Percentiles rank a stretch among this genome's conserved stretches.
These are phyloP conservation scores for Notiomystis cincta DNA, from an alignment of 2,113 vertebrate genomes.

Conservation along the genomic window DNA sequence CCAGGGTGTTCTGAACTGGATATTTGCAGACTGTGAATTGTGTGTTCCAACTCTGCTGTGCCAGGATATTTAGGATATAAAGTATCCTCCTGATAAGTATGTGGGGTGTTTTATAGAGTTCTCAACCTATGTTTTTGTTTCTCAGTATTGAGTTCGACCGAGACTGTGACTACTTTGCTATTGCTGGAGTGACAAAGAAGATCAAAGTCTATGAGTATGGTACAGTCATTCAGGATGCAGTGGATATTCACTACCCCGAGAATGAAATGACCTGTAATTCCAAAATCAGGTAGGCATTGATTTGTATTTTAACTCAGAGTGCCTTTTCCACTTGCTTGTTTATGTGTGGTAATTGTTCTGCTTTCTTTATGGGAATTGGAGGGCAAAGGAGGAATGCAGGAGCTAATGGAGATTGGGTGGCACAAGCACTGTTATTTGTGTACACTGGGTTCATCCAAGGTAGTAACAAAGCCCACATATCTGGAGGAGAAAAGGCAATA, in stretches of 20 bases:
- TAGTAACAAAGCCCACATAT: fast-evolving
- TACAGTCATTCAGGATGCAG: constrained; percentile 98
- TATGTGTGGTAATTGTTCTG: neutral
- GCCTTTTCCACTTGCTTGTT: neutral
- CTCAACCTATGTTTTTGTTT: neutral
- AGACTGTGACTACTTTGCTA: constrained; percentile 99
- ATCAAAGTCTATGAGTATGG: constrained; percentile 99
- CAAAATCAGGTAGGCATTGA: constrained; percentile 90
- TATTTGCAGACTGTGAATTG: neutral
- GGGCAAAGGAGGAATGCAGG: neutral
- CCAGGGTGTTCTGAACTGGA: neutral
- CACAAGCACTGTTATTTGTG: neutral
- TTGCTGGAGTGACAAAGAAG: constrained; percentile 98
- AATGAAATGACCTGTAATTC: constrained; percentile 99
- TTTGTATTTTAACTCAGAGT: neutral
- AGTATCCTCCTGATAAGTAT: neutral
- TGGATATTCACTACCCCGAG: constrained; percentile 99
- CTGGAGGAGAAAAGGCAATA: neutral
- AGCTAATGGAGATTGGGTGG: neutral
- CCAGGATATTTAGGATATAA: neutral
- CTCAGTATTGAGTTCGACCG: constrained; percentile 97
- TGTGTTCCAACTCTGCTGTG: neutral
- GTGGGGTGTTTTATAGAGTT: neutral
- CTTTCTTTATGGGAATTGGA: neutral
- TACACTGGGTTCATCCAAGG: neutral